Percentiles rank a stretch among this genome's conserved stretches.
phyloP scores from a whole-genome alignment of 2,888 invertebrate genomes.

The Trichacis sp. region DNA sequence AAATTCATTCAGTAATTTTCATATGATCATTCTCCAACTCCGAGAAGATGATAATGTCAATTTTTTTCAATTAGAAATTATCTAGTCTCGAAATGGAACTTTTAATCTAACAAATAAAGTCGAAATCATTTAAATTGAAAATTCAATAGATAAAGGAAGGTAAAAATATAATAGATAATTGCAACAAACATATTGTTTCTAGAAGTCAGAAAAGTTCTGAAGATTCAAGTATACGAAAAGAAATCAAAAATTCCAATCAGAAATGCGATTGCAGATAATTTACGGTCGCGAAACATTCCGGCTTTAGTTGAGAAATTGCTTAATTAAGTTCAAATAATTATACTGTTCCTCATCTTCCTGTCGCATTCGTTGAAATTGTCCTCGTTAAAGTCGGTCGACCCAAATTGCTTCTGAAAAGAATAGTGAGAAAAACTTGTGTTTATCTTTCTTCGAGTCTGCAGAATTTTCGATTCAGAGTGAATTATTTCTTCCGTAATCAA shows the following conservation, averaged over 20 bases:
- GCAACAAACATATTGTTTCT: too few relatives aligned
- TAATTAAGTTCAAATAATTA: slow-evolving; percentile 52
- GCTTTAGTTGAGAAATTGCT: slow-evolving; percentile 41
- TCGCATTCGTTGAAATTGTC: slow-evolving; percentile 1
- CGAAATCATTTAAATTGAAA: too few relatives aligned
- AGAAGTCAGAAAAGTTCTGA: too few relatives aligned
- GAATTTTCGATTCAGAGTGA: background rate
- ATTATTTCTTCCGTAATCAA: too few relatives aligned
- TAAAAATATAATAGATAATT: too few relatives aligned
- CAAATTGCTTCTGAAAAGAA: background rate
- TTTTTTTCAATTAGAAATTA: too few relatives aligned
- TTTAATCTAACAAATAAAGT: too few relatives aligned
- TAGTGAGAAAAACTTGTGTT: background rate
- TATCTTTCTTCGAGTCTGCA: background rate
- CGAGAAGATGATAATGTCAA: too few relatives aligned
- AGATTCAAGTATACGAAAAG: background rate
- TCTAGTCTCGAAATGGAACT: too few relatives aligned
- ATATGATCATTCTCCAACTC: too few relatives aligned
- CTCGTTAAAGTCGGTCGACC: slow-evolving; percentile 1
- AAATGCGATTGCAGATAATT: slow-evolving; percentile 35
- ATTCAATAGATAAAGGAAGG: too few relatives aligned
- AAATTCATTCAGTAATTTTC: too few relatives aligned
- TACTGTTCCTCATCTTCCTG: slow-evolving; percentile 1
- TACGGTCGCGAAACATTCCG: slow-evolving; percentile 46
- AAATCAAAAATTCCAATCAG: background rate